Evolutionary conservation across 2,888 invertebrate genomes (phyloP).

Genomic region (Cataglyphis cursor): DNA sequence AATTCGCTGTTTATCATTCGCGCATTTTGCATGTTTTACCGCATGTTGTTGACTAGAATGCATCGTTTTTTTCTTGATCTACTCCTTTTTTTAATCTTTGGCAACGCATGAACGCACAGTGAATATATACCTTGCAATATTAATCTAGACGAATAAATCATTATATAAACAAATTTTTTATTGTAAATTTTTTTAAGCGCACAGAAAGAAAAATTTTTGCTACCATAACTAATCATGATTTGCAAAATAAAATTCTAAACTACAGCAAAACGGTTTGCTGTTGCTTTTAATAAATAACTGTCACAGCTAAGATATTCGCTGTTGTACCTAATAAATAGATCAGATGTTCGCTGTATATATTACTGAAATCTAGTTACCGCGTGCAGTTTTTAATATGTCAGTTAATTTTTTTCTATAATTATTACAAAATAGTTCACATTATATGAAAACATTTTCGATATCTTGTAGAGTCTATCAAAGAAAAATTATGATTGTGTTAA

Average conservation of each 20-base stretch:
- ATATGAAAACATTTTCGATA: not conserved
- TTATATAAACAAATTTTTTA: not conserved
- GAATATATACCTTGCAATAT: not conserved
- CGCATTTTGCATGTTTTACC: constrained; percentile 24
- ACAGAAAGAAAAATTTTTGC: too few species aligned
- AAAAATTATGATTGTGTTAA: not conserved
- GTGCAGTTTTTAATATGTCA: too few species aligned
- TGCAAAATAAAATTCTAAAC: too few species aligned
- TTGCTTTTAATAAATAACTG: too few species aligned
- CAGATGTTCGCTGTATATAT: too few species aligned
- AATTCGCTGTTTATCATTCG: constrained; percentile 12
- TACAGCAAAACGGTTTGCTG: too few species aligned
- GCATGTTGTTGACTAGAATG: constrained; percentile 33
- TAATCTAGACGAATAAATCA: not conserved
- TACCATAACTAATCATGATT: too few species aligned
- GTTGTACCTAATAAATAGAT: too few species aligned
- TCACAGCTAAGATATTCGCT: too few species aligned
- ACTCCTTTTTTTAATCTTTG: constrained; percentile 20
- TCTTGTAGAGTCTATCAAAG: not conserved
- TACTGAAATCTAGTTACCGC: too few species aligned
- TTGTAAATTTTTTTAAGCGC: not conserved
- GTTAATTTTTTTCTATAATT: too few species aligned
- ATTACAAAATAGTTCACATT: not conserved
- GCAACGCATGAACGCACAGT: constrained; percentile 1
- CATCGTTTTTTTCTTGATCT: constrained; percentile 51